Evolutionary conservation across 2,888 invertebrate species (phyloP).

Genomic region (Clanis bilineata): DNA sequence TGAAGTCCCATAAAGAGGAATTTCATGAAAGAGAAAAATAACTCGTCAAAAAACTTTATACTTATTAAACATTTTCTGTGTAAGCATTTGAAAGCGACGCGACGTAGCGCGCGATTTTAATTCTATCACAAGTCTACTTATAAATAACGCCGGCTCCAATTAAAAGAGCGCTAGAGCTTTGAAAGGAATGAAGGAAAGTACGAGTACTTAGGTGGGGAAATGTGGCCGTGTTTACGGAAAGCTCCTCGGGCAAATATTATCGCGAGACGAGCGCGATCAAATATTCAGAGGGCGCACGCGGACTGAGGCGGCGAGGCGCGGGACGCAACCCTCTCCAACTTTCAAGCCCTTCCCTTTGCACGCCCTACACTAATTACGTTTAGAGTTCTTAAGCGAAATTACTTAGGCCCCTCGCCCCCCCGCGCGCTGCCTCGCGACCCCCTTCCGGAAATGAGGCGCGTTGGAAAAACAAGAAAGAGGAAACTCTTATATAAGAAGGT

Average conservation of each 20-base stretch:
- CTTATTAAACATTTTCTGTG: constrained; percentile 64
- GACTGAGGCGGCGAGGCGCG: constrained; percentile 65
- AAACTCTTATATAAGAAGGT: constrained; percentile 76
- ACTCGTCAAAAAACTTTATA: constrained; percentile 68
- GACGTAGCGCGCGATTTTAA: constrained; percentile 75
- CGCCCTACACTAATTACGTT: constrained; percentile 86
- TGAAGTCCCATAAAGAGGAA: constrained; percentile 67
- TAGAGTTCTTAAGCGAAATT: constrained; percentile 87
- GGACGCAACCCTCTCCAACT: constrained; percentile 84
- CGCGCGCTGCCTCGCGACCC: constrained; percentile 63
- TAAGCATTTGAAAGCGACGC: constrained; percentile 67
- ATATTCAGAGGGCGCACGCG: constrained; percentile 78
- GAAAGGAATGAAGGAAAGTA: constrained; percentile 71
- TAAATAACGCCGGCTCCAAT: constrained; percentile 74
- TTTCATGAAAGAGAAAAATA: constrained; percentile 64
- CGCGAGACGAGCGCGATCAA: constrained; percentile 80
- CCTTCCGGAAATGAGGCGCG: constrained; percentile 80
- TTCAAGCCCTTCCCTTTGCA: constrained; percentile 84
- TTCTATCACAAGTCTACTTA: constrained; percentile 78
- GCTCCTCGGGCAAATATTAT: constrained; percentile 80
- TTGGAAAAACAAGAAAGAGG: constrained; percentile 80
- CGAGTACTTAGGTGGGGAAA: constrained; percentile 72
- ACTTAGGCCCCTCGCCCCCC: constrained; percentile 84
- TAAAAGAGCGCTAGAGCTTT: constrained; percentile 77
- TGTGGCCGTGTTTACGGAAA: constrained; percentile 79